Percentiles rank a stretch among this genome's conserved stretches.
Conservation (phyloP, 2,797 vertebrate species). For the Pseudochirops corinnae region DNA sequence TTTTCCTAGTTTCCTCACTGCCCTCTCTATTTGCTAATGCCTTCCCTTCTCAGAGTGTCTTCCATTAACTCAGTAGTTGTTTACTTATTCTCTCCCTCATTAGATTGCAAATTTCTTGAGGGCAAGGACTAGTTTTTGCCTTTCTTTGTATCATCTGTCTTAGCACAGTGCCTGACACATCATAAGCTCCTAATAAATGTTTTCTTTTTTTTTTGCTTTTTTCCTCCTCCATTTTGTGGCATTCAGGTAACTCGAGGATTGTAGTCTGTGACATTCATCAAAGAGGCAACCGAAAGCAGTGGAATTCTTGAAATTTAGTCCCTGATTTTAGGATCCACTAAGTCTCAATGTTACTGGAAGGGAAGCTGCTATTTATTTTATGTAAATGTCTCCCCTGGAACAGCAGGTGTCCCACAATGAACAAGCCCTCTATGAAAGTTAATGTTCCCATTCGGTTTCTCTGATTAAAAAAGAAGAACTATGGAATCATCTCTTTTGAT, state of each 20-base stretch:
- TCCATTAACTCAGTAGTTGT: neutral
- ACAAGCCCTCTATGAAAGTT: neutral
- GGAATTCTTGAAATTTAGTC: neutral
- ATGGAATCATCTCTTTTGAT: slow-evolving; percentile 58
- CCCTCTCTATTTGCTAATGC: neutral
- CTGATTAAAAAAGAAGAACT: slow-evolving; percentile 28
- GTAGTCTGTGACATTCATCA: neutral
- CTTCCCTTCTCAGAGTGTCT: neutral
- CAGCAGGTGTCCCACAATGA: slow-evolving; percentile 13
- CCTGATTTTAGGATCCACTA: neutral
- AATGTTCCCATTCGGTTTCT: slow-evolving; percentile 43
- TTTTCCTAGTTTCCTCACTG: neutral
- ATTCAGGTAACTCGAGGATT: neutral
- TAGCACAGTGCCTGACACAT: neutral
- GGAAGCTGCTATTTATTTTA: neutral
- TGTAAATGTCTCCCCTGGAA: neutral
- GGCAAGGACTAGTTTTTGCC: neutral
- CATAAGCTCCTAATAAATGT: neutral
- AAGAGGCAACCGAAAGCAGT: neutral
- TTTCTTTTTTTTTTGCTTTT: neutral
- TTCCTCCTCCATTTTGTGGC: neutral
- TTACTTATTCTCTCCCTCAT: neutral
- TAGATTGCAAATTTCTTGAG: neutral
- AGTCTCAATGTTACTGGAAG: neutral
- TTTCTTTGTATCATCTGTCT: neutral